phyloP scores from a whole-genome alignment of 2,797 vertebrate species.

The Hylomyscus alleni region DNA sequence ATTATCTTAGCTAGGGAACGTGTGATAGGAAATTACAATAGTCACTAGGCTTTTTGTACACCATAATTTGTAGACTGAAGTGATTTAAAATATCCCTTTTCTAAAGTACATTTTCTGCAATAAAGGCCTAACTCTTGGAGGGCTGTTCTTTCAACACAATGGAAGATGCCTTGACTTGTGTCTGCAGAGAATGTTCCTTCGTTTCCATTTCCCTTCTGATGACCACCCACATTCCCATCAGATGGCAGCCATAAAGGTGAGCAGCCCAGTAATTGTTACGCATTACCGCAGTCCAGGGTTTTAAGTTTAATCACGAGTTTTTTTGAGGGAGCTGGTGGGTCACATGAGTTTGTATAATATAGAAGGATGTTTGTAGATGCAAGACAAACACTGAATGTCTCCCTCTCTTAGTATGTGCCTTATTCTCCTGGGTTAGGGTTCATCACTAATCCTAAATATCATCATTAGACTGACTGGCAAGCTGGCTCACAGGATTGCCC shows the following conservation, averaged over 20 bases:
- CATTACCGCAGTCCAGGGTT: neutral
- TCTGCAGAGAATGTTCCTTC: neutral
- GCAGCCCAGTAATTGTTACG: neutral
- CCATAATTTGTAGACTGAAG: neutral
- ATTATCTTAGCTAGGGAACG: neutral
- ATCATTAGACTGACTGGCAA: neutral
- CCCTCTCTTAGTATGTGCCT: neutral
- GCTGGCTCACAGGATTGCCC: neutral
- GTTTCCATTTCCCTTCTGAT: neutral
- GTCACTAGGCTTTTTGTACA: neutral
- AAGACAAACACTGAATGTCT: neutral
- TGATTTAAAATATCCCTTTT: neutral
- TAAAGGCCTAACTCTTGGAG: constrained; percentile 12
- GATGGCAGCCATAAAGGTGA: neutral
- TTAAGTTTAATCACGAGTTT: neutral
- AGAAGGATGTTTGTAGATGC: neutral
- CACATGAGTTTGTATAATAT: neutral
- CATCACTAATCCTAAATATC: neutral
- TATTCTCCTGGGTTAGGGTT: neutral
- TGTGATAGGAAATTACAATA: neutral
- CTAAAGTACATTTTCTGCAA: neutral
- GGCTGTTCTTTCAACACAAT: neutral
- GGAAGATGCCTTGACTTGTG: constrained; percentile 22
- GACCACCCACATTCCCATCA: neutral
- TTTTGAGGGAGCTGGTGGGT: neutral